Percentiles rank a stretch among this genome's conserved stretches.
phyloP scores from a whole-genome alignment of 1,140 invertebrate species.

The Cyclargus thomasi region DNA sequence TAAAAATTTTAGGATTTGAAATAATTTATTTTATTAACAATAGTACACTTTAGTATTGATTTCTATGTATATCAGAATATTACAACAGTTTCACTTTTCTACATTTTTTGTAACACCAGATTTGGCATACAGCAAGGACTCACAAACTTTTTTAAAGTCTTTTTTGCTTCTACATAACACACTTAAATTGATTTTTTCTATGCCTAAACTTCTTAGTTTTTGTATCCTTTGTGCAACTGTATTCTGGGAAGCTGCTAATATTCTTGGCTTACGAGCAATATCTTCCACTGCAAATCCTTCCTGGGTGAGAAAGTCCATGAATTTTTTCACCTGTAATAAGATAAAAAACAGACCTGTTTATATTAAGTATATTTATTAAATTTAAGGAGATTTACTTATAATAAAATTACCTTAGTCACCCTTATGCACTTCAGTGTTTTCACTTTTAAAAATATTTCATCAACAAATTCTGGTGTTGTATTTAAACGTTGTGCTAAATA shows the following conservation, averaged over 20 bases:
- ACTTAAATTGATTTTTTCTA: constrained; percentile 64
- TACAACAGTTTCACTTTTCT: not conserved
- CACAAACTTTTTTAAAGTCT: constrained; percentile 60
- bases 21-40: not conserved
- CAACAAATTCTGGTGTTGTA: constrained; percentile 47
- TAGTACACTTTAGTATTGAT: not conserved
- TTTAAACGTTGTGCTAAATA: constrained; percentile 64
- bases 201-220: constrained; percentile 46
- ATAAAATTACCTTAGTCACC: constrained; percentile 50
- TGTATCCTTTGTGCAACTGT: constrained; percentile 57
- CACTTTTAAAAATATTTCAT: constrained; percentile 57
- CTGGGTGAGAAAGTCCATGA: constrained; percentile 59
- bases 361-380: constrained; percentile 13
- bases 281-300: constrained; percentile 62
- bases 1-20: not conserved
- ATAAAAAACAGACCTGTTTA: constrained; percentile 8
- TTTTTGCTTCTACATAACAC: constrained; percentile 65
- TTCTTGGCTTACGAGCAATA: constrained; percentile 56
- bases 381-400: not conserved
- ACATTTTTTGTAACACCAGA: not conserved
- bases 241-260: constrained; percentile 59
- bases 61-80: no score
- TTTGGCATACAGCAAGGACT: constrained; percentile 27
- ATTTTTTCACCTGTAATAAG: constrained; percentile 59
- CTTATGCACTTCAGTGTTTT: constrained; percentile 55